Evolutionary conservation across 2,797 vertebrate species (phyloP).

Genomic region (Acridotheres tristis): DNA sequence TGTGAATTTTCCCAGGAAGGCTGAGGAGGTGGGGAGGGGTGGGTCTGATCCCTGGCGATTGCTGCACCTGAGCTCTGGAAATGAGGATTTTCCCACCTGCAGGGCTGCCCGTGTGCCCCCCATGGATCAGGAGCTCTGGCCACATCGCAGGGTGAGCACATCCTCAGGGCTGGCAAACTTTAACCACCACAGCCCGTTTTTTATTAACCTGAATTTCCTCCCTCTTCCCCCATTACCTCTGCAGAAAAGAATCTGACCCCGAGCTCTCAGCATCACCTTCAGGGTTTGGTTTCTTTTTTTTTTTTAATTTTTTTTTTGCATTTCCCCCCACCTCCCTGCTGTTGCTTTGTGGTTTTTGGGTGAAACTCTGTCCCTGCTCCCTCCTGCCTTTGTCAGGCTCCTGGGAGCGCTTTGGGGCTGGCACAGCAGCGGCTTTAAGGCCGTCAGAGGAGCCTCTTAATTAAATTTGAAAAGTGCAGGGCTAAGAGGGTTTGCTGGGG

Average conservation of each 20-base stretch:
- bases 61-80: accelerated
- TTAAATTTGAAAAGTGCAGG: slow-evolving; percentile 72
- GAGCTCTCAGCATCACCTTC: slow-evolving; percentile 5
- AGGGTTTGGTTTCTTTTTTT: background rate
- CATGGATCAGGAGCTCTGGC: background rate
- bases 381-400: too few relatives aligned
- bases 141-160: background rate
- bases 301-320: accelerated
- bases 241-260: slow-evolving; percentile 40
- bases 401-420: background rate
- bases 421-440: slow-evolving; percentile 1
- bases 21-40: background rate
- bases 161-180: slow-evolving; percentile 9
- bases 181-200: slow-evolving; percentile 27
- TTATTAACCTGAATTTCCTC: slow-evolving; percentile 42
- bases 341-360: background rate
- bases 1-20: accelerated
- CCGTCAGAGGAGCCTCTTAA: slow-evolving; percentile 65
- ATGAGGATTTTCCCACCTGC: background rate
- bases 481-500: slow-evolving; percentile 69
- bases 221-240: slow-evolving; percentile 14
- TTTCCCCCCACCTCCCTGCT: accelerated
- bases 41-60: accelerated
- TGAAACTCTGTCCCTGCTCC: background rate
- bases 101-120: background rate